Evolutionary conservation across 2,888 invertebrate genomes (phyloP).

Genomic region (Trichogramma evanescens): DNA sequence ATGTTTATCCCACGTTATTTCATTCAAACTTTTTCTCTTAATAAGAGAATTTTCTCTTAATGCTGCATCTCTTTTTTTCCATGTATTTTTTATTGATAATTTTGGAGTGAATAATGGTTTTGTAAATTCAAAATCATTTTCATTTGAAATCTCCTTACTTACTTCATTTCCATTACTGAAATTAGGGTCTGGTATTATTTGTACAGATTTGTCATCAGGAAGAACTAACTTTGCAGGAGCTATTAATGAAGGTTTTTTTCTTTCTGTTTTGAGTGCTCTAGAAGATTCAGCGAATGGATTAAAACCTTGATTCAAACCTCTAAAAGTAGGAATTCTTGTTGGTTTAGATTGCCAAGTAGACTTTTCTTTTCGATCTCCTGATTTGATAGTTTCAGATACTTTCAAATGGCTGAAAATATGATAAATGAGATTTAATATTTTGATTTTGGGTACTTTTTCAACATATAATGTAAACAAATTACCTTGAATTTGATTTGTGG

Average conservation of each 20-base stretch:
- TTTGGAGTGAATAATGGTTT: neutral
- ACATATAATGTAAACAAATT: conserved; percentile 1
- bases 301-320: neutral
- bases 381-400: conserved; percentile 9
- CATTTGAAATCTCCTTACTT: neutral
- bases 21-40: neutral
- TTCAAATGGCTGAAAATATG: conserved; percentile 14
- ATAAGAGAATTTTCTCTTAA: neutral
- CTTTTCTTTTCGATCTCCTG: conserved; percentile 12
- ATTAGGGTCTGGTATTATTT: neutral
- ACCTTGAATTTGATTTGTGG: conserved; percentile 28
- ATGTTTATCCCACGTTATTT: neutral
- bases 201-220: neutral
- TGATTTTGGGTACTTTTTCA: neutral
- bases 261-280: neutral
- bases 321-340: neutral
- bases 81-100: neutral
- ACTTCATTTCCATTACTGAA: neutral
- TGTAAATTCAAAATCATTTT: neutral
- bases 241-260: neutral
- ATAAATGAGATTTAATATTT: neutral
- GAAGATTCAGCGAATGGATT: neutral
- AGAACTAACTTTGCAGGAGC: conserved; percentile 10
- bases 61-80: neutral
- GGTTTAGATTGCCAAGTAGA: conserved; percentile 23